Evolutionary conservation across 2,888 invertebrate genomes (phyloP), one percentile per base, ranked within the genome.

Genomic region (Aproaerema taeniolella): DNA sequence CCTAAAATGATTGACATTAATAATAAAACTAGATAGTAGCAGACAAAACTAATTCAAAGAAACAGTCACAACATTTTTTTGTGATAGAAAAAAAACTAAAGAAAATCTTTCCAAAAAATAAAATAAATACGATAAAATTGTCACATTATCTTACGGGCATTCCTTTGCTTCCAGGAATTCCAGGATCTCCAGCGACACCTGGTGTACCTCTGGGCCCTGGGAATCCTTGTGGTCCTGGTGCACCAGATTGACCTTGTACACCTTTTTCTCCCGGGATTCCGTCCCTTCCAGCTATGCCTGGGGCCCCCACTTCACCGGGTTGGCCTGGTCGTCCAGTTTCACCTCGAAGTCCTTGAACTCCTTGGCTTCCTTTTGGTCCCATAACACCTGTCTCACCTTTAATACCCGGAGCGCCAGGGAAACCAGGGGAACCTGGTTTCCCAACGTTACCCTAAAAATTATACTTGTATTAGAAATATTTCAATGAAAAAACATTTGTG

Each of bases 201-300:
- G 94, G 92, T 2, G 91, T 89, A 8, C 95, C 95, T 55, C 94
- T 87, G 1, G 92, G 89, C 12, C 95, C 95, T 0, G 94, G 94
- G 66, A 95, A 95, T 2, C 96, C 96, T 60, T 94, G 93, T 1
- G 92, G 89, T 0, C 95, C 95, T 2, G 91, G 75, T 1, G 89
- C 68, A n/a, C 95, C 95, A 8, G 88, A 71, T 39, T 91, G 87
- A 10, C 96, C 96, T 30, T 89, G 83, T 25, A 89, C 89, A 15
- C 95, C 95, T 60, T 95, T 95, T 53, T 95, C 95, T 25, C 95
- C 95, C 0, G 91, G 88, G n/a, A 85, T 71, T 2, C 95, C 95
- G 65, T 95, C 95, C 70, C 92, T 91, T 8, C 95, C 95, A n/a
- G 92, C 79, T 9, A 89, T 79, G 1, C 95, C 95, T 12, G 90